A percentile compares a stretch with the other conserved stretches of the same genome.
These are phyloP conservation scores for Argyra leucocephala DNA, from an alignment of 2,888 invertebrate species.

Conservation along the genomic window DNA sequence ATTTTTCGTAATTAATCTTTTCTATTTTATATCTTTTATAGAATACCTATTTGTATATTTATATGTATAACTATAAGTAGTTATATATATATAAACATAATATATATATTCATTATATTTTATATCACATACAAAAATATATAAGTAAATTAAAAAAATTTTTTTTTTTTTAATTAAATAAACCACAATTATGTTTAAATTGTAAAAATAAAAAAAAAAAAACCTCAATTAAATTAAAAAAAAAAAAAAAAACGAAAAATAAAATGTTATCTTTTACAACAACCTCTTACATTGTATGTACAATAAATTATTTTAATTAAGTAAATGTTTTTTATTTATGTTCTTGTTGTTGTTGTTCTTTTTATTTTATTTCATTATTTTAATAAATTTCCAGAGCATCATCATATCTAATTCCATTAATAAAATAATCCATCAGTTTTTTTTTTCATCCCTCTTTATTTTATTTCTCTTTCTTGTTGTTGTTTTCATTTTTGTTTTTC, in stretches of 20 bases:
- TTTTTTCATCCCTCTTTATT: not conserved
- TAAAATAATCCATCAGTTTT: conserved; percentile 6
- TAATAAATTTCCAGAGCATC: not conserved
- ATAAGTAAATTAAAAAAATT: not conserved
- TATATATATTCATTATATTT: no score
- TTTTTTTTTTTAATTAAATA: conserved; percentile 1
- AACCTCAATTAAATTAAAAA: not conserved
- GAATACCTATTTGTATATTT: no score
- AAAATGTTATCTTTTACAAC: not conserved
- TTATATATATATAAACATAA: no score
- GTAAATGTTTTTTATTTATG: not conserved
- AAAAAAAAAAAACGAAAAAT: not conserved
- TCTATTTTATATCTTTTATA: no score
- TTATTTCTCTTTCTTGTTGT: not conserved
- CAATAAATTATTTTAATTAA: not conserved
- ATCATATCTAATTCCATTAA: conserved; percentile 6
- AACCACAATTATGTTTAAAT: not conserved
- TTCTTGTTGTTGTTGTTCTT: no score
- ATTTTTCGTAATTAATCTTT: no score
- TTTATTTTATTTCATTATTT: not conserved
- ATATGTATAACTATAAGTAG: no score
- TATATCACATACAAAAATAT: no score
- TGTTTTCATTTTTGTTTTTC: not conserved
- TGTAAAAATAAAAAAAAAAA: not conserved
- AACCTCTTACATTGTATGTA: not conserved